A percentile compares a stretch with the other conserved stretches of the same genome.
Evolutionary conservation across 2,888 invertebrate species (phyloP).

Genomic region (Pachliopta kotzebuea): DNA sequence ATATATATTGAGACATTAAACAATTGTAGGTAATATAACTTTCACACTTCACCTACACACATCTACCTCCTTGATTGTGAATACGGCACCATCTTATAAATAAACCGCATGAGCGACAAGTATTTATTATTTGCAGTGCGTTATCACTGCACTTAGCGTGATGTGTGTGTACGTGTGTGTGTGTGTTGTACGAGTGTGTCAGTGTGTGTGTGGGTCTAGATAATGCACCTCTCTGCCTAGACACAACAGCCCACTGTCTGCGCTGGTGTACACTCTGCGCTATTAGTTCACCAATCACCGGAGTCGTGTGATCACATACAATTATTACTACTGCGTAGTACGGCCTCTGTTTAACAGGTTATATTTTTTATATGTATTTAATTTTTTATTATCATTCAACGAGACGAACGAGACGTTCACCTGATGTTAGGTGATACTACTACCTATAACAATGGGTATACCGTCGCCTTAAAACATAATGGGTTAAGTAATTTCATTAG

Average conservation of each 20-base stretch:
- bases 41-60: too few species aligned
- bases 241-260: conserved; percentile 27
- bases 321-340: not conserved
- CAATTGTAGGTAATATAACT: too few species aligned
- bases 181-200: conserved; percentile 50
- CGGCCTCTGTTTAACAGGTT: not conserved
- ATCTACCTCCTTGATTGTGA: too few species aligned
- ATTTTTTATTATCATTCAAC: too few species aligned
- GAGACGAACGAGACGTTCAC: too few species aligned
- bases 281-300: conserved; percentile 18
- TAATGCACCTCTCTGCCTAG: conserved; percentile 49
- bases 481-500: too few species aligned
- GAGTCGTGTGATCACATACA: not conserved
- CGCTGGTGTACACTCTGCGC: conserved; percentile 30
- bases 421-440: too few species aligned
- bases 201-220: conserved; percentile 61
- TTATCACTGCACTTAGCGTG: conserved; percentile 51
- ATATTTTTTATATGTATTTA: too few species aligned
- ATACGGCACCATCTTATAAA: conserved; percentile 67
- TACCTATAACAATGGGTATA: too few species aligned
- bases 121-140: conserved; percentile 52
- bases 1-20: too few species aligned
- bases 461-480: too few species aligned
- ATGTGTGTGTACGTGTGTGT: conserved; percentile 45
- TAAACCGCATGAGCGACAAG: conserved; percentile 52